Evolutionary conservation across 2,888 invertebrate species (phyloP).

Genomic region (Cantharis flavilabris): DNA sequence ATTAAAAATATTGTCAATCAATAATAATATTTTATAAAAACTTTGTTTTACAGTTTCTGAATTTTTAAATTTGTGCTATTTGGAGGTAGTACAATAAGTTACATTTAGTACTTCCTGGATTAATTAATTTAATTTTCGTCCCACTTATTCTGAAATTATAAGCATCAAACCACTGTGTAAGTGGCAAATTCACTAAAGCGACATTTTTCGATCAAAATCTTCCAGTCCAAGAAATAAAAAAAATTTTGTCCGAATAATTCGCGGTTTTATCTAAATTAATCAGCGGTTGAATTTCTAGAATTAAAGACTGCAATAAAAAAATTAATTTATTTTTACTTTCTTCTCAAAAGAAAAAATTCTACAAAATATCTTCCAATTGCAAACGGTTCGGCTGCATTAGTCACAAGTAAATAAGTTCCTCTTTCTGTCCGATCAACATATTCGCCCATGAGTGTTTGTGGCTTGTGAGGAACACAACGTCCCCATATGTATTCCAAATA

Average conservation of each 20-base stretch:
- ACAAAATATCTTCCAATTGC: constrained; percentile 64
- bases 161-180: too few species aligned
- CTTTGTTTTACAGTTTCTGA: neutral
- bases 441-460: constrained; percentile 59
- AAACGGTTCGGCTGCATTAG: constrained; percentile 61
- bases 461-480: constrained; percentile 61
- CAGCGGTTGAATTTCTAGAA: too few species aligned
- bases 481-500: constrained; percentile 63
- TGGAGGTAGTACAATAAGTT: neutral
- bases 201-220: too few species aligned
- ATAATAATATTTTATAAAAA: neutral
- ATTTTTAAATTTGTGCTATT: neutral
- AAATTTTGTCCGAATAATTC: too few species aligned
- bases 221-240: too few species aligned
- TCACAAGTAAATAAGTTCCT: constrained; percentile 63
- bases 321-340: neutral
- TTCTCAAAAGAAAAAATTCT: constrained; percentile 36
- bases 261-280: too few species aligned
- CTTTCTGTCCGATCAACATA: constrained; percentile 49
- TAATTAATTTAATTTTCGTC: too few species aligned
- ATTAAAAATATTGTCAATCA: neutral
- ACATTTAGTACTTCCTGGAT: too few species aligned
- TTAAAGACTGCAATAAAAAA: neutral
- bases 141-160: too few species aligned
- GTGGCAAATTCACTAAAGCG: too few species aligned